These are phyloP conservation scores for Periplaneta americana DNA, from an alignment of 1,140 invertebrate species.

Conservation along the genomic window DNA sequence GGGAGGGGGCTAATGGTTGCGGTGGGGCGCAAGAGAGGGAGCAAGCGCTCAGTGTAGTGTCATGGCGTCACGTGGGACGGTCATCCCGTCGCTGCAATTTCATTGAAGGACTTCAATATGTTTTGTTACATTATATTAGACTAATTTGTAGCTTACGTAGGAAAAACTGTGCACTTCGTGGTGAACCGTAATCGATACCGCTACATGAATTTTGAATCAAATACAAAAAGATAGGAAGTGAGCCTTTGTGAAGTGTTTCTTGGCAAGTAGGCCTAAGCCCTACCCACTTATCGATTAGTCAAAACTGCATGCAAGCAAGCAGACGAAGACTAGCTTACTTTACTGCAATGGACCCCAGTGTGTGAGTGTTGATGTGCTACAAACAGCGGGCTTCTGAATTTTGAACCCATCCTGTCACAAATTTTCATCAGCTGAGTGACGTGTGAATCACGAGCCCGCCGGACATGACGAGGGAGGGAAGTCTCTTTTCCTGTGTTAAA, in stretches of 20 bases:
- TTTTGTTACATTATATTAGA: neutral
- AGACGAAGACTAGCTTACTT: neutral
- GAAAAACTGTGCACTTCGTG: neutral
- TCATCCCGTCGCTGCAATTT: neutral
- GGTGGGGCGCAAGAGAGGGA: neutral
- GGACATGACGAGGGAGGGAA: neutral
- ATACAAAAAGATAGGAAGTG: neutral
- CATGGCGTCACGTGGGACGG: constrained; percentile 14
- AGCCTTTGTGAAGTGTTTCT: constrained; percentile 4
- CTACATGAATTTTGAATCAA: neutral
- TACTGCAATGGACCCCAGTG: neutral
- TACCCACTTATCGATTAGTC: constrained; percentile 5
- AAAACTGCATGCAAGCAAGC: neutral
- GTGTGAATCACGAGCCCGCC: neutral
- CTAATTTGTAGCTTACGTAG: neutral
- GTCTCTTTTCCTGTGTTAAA: neutral
- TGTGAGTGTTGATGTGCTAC: neutral
- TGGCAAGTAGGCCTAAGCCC: constrained; percentile 2
- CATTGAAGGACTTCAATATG: neutral
- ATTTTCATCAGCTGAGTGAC: neutral
- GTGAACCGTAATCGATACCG: neutral
- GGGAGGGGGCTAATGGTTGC: neutral
- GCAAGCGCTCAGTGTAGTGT: constrained; percentile 3
- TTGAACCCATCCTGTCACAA: neutral
- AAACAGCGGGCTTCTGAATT: neutral